Conservation (phyloP, 2,797 vertebrate genomes). For the Enteromius unitaeniatus region DNA sequence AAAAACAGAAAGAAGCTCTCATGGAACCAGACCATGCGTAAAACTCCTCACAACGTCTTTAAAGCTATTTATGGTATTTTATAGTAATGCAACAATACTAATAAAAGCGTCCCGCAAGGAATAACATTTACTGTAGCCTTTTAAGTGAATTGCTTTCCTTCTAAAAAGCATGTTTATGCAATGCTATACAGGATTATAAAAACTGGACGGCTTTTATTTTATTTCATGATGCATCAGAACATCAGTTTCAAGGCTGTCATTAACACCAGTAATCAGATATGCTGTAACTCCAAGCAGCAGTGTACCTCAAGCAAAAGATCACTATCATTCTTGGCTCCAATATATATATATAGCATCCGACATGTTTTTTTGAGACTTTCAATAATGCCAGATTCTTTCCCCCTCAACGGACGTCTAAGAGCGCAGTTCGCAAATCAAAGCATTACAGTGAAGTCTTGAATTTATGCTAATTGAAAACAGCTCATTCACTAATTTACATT, state of each 20-base stretch:
- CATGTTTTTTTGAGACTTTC: conserved; percentile 12
- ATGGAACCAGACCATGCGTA: conserved; percentile 18
- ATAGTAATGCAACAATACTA: conserved; percentile 14
- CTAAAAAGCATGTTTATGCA: conserved; percentile 12
- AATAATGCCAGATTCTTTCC: conserved; percentile 20
- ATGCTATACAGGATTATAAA: neutral
- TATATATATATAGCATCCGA: conserved; percentile 9
- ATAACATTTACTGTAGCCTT: conserved; percentile 30
- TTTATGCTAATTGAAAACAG: conserved; percentile 8
- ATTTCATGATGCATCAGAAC: neutral
- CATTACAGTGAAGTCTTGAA: neutral
- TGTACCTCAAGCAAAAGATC: neutral
- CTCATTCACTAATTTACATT: conserved; percentile 1
- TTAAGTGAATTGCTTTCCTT: neutral
- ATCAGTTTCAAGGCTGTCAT: conserved; percentile 9
- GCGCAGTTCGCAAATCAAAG: conserved; percentile 10
- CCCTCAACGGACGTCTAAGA: neutral
- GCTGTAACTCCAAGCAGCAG: neutral
- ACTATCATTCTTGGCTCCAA: conserved; percentile 27
- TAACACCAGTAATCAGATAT: conserved; percentile 15
- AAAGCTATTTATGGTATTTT: conserved; percentile 20
- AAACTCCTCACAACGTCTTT: conserved; percentile 8
- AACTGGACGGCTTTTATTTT: conserved; percentile 3
- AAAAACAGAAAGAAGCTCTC: neutral
- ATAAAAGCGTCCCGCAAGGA: neutral